Base-by-base conservation (phyloP, 1,140 invertebrate genomes). In the Penaeus japonicus region DNA sequence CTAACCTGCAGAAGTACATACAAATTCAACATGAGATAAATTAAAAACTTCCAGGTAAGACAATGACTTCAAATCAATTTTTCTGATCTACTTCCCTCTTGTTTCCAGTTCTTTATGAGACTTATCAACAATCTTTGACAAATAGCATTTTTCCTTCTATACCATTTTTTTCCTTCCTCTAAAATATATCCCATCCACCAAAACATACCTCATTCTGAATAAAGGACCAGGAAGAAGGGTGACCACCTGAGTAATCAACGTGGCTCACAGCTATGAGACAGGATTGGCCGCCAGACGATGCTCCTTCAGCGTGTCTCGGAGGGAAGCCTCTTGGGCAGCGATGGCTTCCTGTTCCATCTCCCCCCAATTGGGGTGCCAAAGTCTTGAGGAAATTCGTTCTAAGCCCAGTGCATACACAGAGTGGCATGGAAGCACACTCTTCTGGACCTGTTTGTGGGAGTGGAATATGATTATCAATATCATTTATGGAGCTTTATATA, bases 321-420 rank as follows among this genome's bases (percentile, higher is more conserved):
- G 84, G 24, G 65, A 55, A 20, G 89, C 27, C 54, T 87, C 81
- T 32, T 89, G 89, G 2, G 78, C 84, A 18, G 84, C 89, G 12
- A 89, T 87, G 70, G 85, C 89, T 32, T 89, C 89, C 53, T 89
- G 89, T 57, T 89, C 89, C 54, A 89, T 70, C 62, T 89, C 84
- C 20, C 82, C 89, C 65, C 79, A 82, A 32, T 84, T 79, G 20
- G 89, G 89, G 59, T 89, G 89, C 84, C 84, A 78, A 35, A 89
- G 47, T 1, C 89, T 32, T 0, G 84, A 82, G 7, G 84, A 85
- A 77, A 89, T 84, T 53, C 89, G 73, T 70, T 89, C 89, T 39
- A 86, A 39, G 4, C 85, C 80, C n/a, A 84, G 78, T 27, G 75
- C 83, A 54, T 89, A 89, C 62, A 86, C 84, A 4, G 85, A 62